phyloP scores from a whole-genome alignment of 2,797 vertebrate genomes.

The Decapterus maruadsi region DNA sequence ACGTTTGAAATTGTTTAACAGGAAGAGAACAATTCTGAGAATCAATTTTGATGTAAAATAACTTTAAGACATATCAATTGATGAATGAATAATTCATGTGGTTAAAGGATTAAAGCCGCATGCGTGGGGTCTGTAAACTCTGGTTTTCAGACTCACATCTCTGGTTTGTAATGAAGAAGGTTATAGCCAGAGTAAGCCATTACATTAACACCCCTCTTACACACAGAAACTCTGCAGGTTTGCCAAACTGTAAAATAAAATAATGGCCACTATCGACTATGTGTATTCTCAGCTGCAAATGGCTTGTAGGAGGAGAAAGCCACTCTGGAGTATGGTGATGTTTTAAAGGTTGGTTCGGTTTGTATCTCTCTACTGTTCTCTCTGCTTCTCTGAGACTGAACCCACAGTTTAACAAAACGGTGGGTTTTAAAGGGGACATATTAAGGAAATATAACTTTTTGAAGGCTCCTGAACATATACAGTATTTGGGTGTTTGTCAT shows the following conservation, averaged over 20 bases:
- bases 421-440: no score
- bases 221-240: background rate
- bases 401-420: background rate
- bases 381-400: background rate
- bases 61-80: no score
- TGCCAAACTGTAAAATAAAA: background rate
- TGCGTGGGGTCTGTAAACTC: background rate
- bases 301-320: background rate
- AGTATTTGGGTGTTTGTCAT: no score
- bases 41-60: no score
- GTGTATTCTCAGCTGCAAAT: background rate
- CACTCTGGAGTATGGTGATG: background rate
- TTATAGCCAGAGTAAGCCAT: background rate
- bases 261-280: background rate
- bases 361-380: background rate
- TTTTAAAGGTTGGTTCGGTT: background rate
- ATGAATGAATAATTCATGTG: no score
- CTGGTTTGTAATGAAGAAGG: background rate
- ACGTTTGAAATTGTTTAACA: no score
- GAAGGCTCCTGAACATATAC: no score
- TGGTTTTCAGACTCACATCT: background rate
- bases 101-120: no score
- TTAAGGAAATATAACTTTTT: no score
- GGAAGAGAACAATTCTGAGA: no score
- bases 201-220: background rate